Percentiles rank a stretch among this genome's conserved stretches.
phyloP scores from a whole-genome alignment of 2,888 invertebrate genomes.

The Tethea ocularis region DNA sequence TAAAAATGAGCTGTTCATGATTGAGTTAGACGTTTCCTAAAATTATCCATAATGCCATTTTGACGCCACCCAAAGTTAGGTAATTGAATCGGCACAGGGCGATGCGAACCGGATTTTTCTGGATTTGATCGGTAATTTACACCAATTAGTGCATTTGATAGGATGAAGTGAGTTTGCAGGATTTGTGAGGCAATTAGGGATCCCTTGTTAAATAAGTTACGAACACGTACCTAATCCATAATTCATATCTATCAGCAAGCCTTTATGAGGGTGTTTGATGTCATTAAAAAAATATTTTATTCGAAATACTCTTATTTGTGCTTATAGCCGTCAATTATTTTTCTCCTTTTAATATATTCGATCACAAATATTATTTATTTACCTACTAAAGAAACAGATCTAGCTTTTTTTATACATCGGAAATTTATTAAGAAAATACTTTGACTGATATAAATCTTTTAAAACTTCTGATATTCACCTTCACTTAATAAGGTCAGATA shows the following conservation, averaged over 20 bases:
- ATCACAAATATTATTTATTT: no score
- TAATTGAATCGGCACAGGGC: slow-evolving; percentile 53
- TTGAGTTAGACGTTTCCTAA: no score
- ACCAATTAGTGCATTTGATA: slow-evolving; percentile 42
- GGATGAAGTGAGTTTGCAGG: neutral
- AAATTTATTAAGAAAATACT: no score
- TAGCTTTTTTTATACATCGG: no score
- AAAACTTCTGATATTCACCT: no score
- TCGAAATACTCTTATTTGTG: no score
- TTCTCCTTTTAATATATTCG: no score
- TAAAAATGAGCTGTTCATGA: no score
- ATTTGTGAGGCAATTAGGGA: slow-evolving; percentile 4
- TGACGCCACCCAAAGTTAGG: slow-evolving; percentile 12
- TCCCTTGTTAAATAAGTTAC: slow-evolving; percentile 15
- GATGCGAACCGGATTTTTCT: slow-evolving; percentile 50
- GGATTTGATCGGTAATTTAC: slow-evolving; percentile 54
- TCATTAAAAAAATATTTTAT: neutral
- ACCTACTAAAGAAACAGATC: no score
- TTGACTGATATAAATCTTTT: no score
- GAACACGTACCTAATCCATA: neutral
- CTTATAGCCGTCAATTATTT: no score
- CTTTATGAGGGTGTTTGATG: neutral
- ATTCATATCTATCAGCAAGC: neutral
- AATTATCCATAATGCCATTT: neutral
- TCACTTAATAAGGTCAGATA: no score